Evolutionary conservation across 2,888 invertebrate genomes (phyloP).

Genomic region (Parnassius glacialis): DNA sequence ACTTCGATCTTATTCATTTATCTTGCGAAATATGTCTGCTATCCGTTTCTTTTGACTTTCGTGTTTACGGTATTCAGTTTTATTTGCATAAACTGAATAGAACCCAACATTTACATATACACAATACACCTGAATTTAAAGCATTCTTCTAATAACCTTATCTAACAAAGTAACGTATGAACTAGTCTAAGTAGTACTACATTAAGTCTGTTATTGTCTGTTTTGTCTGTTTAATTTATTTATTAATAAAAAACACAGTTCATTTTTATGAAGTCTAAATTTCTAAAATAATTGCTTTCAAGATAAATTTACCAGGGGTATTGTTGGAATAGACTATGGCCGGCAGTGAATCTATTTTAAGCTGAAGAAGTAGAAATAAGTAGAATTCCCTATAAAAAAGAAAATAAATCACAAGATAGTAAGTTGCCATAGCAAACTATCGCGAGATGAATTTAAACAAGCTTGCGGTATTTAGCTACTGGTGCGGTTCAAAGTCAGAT

Average conservation of each 20-base stretch:
- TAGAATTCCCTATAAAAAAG: too few species aligned
- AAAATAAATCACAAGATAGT: too few species aligned
- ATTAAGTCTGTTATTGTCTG: too few species aligned
- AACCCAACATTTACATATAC: neutral
- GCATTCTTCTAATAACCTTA: neutral
- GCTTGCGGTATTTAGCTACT: constrained; percentile 20
- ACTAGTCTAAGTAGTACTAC: too few species aligned
- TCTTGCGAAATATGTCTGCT: constrained; percentile 50
- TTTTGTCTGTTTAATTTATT: too few species aligned
- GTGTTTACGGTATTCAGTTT: constrained; percentile 2
- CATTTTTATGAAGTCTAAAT: too few species aligned
- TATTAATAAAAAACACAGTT: too few species aligned
- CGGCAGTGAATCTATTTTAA: too few species aligned
- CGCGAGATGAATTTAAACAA: constrained; percentile 26
- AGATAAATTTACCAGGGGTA: too few species aligned
- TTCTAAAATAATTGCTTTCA: too few species aligned
- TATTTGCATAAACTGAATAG: neutral
- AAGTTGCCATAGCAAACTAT: constrained; percentile 16
- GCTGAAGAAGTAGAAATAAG: too few species aligned
- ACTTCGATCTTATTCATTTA: constrained; percentile 53
- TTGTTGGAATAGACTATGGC: too few species aligned
- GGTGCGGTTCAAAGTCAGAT: constrained; percentile 30
- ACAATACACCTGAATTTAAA: neutral
- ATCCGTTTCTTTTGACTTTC: constrained; percentile 47
- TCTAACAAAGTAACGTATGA: neutral